These are phyloP conservation scores for Larimichthys crocea DNA, from an alignment of 2,113 vertebrate genomes.

Conservation along the genomic window DNA sequence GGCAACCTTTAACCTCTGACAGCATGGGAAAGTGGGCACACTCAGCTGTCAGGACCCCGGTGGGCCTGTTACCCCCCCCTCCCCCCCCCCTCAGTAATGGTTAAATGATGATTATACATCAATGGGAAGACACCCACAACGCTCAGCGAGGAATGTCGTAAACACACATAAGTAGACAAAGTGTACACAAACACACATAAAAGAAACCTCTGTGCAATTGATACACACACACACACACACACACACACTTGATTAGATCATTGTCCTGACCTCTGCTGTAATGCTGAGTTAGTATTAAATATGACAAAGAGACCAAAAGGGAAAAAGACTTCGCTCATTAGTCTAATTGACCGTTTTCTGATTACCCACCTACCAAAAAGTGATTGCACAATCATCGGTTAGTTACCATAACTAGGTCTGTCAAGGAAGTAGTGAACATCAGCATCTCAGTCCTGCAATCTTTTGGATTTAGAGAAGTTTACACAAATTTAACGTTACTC, in stretches of 20 bases:
- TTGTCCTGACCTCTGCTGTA: constrained; percentile 15
- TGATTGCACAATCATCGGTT: not conserved
- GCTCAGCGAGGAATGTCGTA: constrained; percentile 30
- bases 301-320: constrained; percentile 32
- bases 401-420: not conserved
- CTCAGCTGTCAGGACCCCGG: constrained; percentile 69
- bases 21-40: constrained; percentile 79
- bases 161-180: constrained; percentile 25
- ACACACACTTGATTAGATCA: constrained; percentile 27
- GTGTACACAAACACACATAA: constrained; percentile 28
- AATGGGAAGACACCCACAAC: constrained; percentile 44
- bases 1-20: constrained; percentile 69
- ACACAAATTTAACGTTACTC: too few species aligned
- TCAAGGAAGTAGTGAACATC: too few species aligned
- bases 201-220: constrained; percentile 13
- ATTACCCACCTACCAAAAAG: not conserved
- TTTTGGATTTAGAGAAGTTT: too few species aligned
- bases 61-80: constrained; percentile 26
- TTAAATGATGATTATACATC: constrained; percentile 63
- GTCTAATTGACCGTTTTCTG: constrained; percentile 16
- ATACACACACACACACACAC: constrained; percentile 4
- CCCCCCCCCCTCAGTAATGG: constrained; percentile 45
- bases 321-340: constrained; percentile 18
- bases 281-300: constrained; percentile 16
- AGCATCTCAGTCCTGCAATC: too few species aligned